phyloP scores from a whole-genome alignment of 2,797 vertebrate species.

The Malacoctenus gilli region DNA sequence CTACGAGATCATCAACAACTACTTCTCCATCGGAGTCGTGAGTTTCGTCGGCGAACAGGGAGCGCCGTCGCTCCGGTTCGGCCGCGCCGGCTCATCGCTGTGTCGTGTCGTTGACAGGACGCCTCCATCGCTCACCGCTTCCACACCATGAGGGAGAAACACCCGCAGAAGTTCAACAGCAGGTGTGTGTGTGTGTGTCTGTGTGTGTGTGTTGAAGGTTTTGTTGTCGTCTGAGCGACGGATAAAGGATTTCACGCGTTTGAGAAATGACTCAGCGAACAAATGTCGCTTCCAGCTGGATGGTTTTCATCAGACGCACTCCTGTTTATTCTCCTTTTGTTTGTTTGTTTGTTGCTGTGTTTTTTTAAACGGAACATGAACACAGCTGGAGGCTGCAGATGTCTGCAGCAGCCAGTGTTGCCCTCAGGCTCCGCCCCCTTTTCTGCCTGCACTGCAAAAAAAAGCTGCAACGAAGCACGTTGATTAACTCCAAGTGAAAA shows the following conservation, averaged over 20 bases:
- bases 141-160: slow-evolving; percentile 94
- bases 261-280: no score
- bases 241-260: no score
- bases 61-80: slow-evolving; percentile 2
- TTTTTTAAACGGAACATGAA: slow-evolving; percentile 9
- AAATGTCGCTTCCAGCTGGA: no score
- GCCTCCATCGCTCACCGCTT: slow-evolving; percentile 96
- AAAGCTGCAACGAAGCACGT: no score
- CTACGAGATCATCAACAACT: slow-evolving; percentile 97
- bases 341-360: background rate
- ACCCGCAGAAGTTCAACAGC: slow-evolving; percentile 97
- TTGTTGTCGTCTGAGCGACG: no score
- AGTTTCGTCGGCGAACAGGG: slow-evolving; percentile 56
- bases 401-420: slow-evolving; percentile 32
- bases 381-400: slow-evolving; percentile 48
- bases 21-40: slow-evolving; percentile 97
- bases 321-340: slow-evolving; percentile 12
- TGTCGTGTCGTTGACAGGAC: slow-evolving; percentile 79
- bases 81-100: slow-evolving; percentile 1
- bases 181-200: slow-evolving; percentile 74
- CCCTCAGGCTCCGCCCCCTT: no score
- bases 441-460: no score
- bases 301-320: background rate
- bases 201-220: slow-evolving; percentile 1
- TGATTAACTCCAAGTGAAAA: no score